These are phyloP conservation scores for Colletes latitarsis DNA, from an alignment of 1,140 invertebrate species.

Conservation along the genomic window DNA sequence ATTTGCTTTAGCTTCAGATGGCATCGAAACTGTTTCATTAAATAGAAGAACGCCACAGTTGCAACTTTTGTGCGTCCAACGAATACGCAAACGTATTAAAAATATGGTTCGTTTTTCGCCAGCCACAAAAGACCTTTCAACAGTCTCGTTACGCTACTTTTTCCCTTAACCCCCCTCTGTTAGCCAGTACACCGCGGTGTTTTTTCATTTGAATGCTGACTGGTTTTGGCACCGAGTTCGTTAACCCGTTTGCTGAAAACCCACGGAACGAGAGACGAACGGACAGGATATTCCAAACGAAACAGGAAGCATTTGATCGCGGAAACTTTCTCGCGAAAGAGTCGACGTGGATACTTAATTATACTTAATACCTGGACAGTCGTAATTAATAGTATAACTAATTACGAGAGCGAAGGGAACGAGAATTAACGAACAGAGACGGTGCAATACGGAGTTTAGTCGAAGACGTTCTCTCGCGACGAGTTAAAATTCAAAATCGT, in stretches of 20 bases:
- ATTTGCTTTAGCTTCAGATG: no score
- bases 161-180: neutral
- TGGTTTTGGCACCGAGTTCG: conserved; percentile 43
- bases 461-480: neutral
- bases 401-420: neutral
- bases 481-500: neutral
- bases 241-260: conserved; percentile 32
- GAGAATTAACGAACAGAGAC: no score
- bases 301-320: neutral
- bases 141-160: neutral
- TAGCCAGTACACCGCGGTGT: neutral
- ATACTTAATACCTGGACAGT: neutral
- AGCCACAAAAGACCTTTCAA: conserved; percentile 16
- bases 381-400: neutral
- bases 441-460: no score
- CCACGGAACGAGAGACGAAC: conserved; percentile 21
- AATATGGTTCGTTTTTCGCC: conserved; percentile 46
- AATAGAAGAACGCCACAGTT: neutral
- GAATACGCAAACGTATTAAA: conserved; percentile 24
- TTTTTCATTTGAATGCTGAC: conserved; percentile 42
- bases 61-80: conserved; percentile 19
- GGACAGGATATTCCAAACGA: conserved; percentile 36
- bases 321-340: neutral
- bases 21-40: no score
- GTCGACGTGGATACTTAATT: neutral